Evolutionary conservation across 2,888 invertebrate species (phyloP).

Genomic region (Oxystoma pomonae): DNA sequence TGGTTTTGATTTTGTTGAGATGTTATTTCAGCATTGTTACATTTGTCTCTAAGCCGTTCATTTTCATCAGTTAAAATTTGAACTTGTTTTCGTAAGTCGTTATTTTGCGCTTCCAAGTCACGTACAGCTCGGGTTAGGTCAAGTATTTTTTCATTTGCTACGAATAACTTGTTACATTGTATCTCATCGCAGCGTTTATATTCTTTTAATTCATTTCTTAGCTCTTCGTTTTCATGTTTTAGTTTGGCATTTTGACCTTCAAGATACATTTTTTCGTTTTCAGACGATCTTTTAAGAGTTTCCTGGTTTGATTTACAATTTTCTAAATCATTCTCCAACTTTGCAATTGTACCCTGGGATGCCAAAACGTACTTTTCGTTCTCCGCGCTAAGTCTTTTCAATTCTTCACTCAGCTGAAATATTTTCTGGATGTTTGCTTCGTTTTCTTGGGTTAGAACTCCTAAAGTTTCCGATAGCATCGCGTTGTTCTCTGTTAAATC

Average conservation of each 20-base stretch:
- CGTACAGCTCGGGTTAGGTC: neutral
- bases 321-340: neutral
- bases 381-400: neutral
- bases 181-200: neutral
- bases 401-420: neutral
- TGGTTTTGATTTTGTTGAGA: neutral
- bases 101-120: neutral
- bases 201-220: constrained; percentile 1
- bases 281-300: neutral
- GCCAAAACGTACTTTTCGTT: neutral
- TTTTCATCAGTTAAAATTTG: neutral
- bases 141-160: neutral
- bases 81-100: neutral
- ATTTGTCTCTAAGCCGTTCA: neutral
- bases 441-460: neutral
- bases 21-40: neutral
- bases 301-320: neutral
- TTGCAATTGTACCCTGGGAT: neutral
- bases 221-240: neutral
- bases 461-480: neutral
- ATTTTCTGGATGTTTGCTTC: neutral
- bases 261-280: neutral
- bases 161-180: neutral
- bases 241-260: neutral
- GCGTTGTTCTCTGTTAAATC: neutral